Evolutionary conservation across 2,888 invertebrate species (phyloP).

Genomic region (Chaetogeoica ovagalla): DNA sequence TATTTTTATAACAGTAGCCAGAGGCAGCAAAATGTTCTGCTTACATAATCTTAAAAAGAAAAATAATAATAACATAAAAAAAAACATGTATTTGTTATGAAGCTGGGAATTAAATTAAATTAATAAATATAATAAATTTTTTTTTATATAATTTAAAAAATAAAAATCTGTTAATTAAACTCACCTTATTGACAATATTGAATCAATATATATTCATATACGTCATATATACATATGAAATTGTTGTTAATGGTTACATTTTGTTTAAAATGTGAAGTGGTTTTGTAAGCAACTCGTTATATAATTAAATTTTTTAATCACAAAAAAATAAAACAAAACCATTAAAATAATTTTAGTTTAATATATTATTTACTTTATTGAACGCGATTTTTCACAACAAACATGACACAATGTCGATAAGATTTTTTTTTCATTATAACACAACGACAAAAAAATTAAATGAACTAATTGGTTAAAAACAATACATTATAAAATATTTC

Average conservation of each 20-base stretch:
- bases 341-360: conserved; percentile 8
- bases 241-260: conserved; percentile 31
- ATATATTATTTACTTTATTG: conserved; percentile 16
- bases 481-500: conserved; percentile 14
- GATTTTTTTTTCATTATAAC: not conserved
- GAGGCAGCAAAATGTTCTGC: not conserved
- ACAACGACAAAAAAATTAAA: conserved; percentile 23
- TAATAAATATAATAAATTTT: conserved; percentile 40
- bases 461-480: not conserved
- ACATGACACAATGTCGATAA: not conserved
- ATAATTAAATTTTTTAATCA: conserved; percentile 32
- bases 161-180: conserved; percentile 46
- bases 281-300: conserved; percentile 20
- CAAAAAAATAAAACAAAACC: conserved; percentile 32
- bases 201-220: conserved; percentile 53
- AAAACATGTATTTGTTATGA: conserved; percentile 28
- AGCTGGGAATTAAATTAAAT: conserved; percentile 38
- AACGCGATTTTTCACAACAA: conserved; percentile 31
- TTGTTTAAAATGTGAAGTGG: not conserved
- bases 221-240: not conserved
- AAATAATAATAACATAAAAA: not conserved
- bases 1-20: not conserved
- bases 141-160: conserved; percentile 54
- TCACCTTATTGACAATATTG: conserved; percentile 54
- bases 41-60: not conserved